Evolutionary conservation across 2,888 invertebrate species (phyloP), one percentile per base, ranked within the genome.

Genomic region (Tridacna crocea): DNA sequence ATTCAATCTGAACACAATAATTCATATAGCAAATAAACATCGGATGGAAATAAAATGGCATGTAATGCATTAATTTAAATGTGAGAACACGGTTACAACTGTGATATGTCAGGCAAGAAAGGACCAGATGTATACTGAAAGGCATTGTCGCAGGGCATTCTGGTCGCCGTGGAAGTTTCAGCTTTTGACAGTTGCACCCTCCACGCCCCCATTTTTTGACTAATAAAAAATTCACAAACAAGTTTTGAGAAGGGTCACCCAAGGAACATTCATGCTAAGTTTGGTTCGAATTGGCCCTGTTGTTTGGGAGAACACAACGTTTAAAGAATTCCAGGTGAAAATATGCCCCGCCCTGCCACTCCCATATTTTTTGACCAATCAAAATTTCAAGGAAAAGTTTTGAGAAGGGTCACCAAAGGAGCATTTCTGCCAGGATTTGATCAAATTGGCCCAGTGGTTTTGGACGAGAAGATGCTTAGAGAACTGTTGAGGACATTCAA

Each of bases 261-360:
- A 65, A 65, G 65, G 65, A 65, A 65, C 65, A 65, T 65, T 65
- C 65, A 24, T 65, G 65, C 36, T 17, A 27, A 27, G 65, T 65
- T 65, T 65, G 65, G 65, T 65, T 65, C 8, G 12, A 26, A 65
- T 65, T 26, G 26, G 26, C 17, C 26, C 26, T 15, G 15, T 65
- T 24, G 65, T 65, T 65, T 65, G 13, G 24, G 24, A 65, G 65
- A 13, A 26, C 17, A 65, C 17, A 26, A 26, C 26, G 24, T 65
- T 65, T 65, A 24, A 65, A 26, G 65, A n/a, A 55, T 55, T n/a
- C 55, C 36, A 36, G 36, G 36, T 36, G 36, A 36, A 36, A 36
- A 36, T 36, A 36, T 4, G 36, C 36, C 36, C 36, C 36, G 36
- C 36, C 36, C 36, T 36, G 36, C 36, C 36, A 36, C 36, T 36